These are phyloP conservation scores for Epicauta chinensis DNA, from an alignment of 1,140 invertebrate genomes.

Conservation along the genomic window DNA sequence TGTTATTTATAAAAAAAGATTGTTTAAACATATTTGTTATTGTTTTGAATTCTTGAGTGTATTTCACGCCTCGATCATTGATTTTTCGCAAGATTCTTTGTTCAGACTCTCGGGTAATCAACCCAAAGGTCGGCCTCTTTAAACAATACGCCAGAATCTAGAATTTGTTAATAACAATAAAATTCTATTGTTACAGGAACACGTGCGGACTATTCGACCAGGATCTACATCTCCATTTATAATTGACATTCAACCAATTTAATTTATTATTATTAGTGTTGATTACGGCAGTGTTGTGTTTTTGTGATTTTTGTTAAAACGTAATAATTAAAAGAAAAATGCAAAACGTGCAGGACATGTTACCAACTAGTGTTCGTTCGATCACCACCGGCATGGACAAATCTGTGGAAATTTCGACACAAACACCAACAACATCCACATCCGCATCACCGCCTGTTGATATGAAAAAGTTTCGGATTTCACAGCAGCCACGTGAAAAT, in stretches of 20 bases:
- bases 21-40: too few species aligned
- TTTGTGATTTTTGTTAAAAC: neutral
- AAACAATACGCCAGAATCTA: neutral
- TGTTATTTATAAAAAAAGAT: too few species aligned
- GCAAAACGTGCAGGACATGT: constrained; percentile 23
- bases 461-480: constrained; percentile 19
- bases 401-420: constrained; percentile 6
- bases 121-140: constrained; percentile 3
- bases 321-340: constrained; percentile 13
- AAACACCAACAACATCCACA: constrained; percentile 1
- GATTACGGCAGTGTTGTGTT: constrained; percentile 6
- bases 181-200: constrained; percentile 6
- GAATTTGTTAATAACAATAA: too few species aligned
- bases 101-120: constrained; percentile 1
- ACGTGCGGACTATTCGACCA: neutral
- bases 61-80: constrained; percentile 2
- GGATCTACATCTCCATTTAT: too few species aligned
- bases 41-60: neutral
- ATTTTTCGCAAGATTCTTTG: constrained; percentile 13
- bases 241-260: constrained; percentile 12
- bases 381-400: constrained; percentile 2
- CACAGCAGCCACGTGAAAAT: constrained; percentile 9
- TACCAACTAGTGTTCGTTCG: constrained; percentile 14
- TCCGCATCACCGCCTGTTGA: constrained; percentile 5
- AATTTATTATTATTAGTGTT: constrained; percentile 2